A percentile compares a stretch with the other conserved stretches of the same genome.
phyloP scores from a whole-genome alignment of 2,888 invertebrate genomes.

The Elegia similella region DNA sequence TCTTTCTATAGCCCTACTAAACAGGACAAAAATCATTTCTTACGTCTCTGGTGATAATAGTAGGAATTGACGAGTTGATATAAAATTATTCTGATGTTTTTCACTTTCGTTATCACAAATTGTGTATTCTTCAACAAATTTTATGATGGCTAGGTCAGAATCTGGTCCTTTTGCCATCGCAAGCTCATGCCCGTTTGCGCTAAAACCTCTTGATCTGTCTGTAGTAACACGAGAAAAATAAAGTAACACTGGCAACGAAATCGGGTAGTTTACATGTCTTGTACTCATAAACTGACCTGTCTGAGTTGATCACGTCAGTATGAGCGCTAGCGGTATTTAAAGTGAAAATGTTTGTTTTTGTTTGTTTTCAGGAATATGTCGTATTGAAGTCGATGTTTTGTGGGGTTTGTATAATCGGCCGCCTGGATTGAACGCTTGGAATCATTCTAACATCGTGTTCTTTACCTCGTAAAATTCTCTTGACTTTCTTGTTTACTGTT shows the following conservation, averaged over 20 bases:
- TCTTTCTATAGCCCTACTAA: not conserved
- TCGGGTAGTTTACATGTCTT: too few relatives aligned
- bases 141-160: too few relatives aligned
- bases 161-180: too few relatives aligned
- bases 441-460: slow-evolving; percentile 51
- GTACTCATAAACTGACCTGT: not conserved
- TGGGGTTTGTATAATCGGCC: slow-evolving; percentile 58
- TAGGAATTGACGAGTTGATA: not conserved
- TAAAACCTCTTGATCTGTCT: not conserved
- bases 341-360: slow-evolving; percentile 56
- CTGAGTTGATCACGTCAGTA: not conserved
- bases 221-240: not conserved
- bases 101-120: not conserved
- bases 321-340: slow-evolving; percentile 3
- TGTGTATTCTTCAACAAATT: not conserved
- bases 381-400: slow-evolving; percentile 60
- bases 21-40: too few relatives aligned
- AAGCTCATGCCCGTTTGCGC: not conserved
- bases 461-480: slow-evolving; percentile 34
- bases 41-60: not conserved
- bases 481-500: slow-evolving; percentile 45
- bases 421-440: slow-evolving; percentile 44
- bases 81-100: not conserved
- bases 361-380: slow-evolving; percentile 58
- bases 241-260: not conserved